A percentile compares a stretch with the other conserved stretches of the same genome.
Evolutionary conservation across 2,888 invertebrate genomes (phyloP).

Genomic region (Chymomyza amoena): DNA sequence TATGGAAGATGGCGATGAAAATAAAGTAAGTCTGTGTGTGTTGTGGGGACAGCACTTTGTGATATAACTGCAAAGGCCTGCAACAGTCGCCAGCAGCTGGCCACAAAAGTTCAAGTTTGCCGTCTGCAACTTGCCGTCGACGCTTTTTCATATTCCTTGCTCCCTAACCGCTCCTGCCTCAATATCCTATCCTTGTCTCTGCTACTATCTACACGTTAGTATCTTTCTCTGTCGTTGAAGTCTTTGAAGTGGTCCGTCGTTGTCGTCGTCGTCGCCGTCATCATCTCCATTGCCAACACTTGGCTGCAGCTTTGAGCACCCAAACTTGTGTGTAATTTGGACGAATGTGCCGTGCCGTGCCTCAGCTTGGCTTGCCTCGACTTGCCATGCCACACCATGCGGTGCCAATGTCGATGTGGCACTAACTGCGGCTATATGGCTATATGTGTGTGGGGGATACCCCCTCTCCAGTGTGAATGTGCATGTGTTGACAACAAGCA

Average conservation of each 20-base stretch:
- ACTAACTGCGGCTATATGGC: not conserved
- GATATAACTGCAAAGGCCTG: constrained; percentile 26
- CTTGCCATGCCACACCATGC: not conserved
- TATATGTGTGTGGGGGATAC: not conserved
- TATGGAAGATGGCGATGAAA: not conserved
- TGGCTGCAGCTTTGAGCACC: not conserved
- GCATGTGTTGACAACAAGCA: constrained; percentile 65
- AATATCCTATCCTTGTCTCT: not conserved
- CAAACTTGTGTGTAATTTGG: constrained; percentile 60
- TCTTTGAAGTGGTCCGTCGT: constrained; percentile 2
- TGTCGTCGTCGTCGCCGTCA: not conserved
- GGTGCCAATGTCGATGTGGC: not conserved
- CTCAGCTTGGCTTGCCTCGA: constrained; percentile 24
- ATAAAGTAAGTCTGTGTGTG: constrained; percentile 28
- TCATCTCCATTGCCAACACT: not conserved
- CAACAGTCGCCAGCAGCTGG: constrained; percentile 46
- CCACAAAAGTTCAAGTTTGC: constrained; percentile 71
- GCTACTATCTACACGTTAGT: not conserved
- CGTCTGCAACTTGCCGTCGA: constrained; percentile 36
- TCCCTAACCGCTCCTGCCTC: constrained; percentile 29
- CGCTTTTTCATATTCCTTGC: constrained; percentile 41
- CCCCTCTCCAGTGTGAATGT: constrained; percentile 28
- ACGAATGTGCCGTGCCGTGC: constrained; percentile 60
- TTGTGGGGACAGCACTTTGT: constrained; percentile 64
- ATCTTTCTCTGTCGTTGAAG: constrained; percentile 12